Conservation (phyloP, 2,113 vertebrate genomes). For the Nestor notabilis region DNA sequence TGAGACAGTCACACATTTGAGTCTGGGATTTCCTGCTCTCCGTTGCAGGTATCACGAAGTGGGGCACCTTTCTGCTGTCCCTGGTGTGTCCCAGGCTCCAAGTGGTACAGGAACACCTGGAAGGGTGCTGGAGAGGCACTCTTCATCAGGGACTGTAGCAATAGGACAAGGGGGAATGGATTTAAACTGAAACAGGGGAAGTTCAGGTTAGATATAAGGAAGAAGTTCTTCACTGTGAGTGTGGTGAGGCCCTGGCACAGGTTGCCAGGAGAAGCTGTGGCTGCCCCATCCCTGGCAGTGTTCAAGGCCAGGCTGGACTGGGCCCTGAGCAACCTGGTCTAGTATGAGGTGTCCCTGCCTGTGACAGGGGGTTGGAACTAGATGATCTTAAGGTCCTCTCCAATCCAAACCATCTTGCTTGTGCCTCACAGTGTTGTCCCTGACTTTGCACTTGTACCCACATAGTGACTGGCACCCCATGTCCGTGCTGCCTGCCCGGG, state of each 20-base stretch:
- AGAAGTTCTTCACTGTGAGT: neutral
- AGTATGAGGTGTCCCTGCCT: neutral
- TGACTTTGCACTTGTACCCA: neutral
- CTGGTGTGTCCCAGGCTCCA: fast-evolving
- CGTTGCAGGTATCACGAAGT: fast-evolving
- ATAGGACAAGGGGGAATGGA: neutral
- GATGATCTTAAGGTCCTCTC: neutral
- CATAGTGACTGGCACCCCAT: fast-evolving
- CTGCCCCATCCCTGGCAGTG: neutral
- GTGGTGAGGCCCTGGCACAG: neutral
- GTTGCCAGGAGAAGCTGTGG: neutral
- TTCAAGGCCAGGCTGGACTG: neutral
- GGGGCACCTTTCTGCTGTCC: neutral
- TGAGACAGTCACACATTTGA: neutral
- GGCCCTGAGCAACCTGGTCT: neutral
- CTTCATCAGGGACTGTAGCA: neutral
- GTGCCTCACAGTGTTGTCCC: fast-evolving
- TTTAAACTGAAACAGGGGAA: neutral
- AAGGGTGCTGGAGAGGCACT: too few relatives aligned
- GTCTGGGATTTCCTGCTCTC: neutral
- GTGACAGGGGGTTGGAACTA: neutral
- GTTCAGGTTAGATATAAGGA: neutral
- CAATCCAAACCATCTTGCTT: neutral
- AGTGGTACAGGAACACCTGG: neutral
- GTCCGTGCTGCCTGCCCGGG: fast-evolving